Percentiles rank a stretch among this genome's conserved stretches.
Evolutionary conservation across 2,113 vertebrate genomes (phyloP).

Genomic region (Calidris pugnax): DNA sequence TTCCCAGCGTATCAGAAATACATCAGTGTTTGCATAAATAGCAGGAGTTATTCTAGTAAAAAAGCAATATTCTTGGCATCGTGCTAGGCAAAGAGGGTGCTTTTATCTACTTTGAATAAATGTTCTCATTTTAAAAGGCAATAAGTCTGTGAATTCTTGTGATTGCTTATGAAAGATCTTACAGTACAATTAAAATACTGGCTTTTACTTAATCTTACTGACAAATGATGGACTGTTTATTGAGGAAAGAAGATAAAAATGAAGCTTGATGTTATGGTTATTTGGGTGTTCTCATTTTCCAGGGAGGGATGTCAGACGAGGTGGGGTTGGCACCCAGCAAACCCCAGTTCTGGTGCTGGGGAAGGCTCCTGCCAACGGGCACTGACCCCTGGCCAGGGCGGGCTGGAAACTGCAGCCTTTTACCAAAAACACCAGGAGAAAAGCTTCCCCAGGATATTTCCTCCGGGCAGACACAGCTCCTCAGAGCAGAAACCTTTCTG

Average conservation of each 20-base stretch:
- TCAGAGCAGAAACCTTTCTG: background rate
- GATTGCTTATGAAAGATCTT: background rate
- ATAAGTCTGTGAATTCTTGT: background rate
- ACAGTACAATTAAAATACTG: background rate
- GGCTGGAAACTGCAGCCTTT: background rate
- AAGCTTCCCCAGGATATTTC: background rate
- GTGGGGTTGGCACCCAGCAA: background rate
- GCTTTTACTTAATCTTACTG: background rate
- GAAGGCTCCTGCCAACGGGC: background rate
- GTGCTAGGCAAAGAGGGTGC: background rate
- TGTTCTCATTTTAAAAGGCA: background rate
- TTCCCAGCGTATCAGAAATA: background rate
- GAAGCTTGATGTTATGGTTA: accelerated
- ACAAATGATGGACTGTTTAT: background rate
- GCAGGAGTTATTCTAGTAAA: background rate
- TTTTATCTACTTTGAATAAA: background rate
- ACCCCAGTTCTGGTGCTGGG: accelerated
- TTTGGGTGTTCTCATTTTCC: background rate
- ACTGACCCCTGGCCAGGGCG: background rate
- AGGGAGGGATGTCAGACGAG: accelerated
- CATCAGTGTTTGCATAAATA: background rate
- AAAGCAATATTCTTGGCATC: background rate
- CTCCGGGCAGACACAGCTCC: background rate
- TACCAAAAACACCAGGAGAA: accelerated
- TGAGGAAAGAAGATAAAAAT: background rate